Evolutionary conservation across 2,113 vertebrate genomes (phyloP).

Genomic region (Phasianus colchicus): DNA sequence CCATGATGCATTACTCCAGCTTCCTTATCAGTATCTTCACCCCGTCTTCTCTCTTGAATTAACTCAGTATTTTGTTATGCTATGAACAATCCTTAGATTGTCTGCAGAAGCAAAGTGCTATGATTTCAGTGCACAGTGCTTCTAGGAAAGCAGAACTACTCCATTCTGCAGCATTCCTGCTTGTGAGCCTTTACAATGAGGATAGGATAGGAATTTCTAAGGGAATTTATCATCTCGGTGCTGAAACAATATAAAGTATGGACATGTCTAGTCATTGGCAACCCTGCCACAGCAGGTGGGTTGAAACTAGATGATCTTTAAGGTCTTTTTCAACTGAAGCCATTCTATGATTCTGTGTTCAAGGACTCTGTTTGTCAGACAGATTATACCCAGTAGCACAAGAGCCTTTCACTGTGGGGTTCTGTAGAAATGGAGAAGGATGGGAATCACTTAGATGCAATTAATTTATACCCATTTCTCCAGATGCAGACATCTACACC

Average conservation of each 20-base stretch:
- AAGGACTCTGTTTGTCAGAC: not conserved
- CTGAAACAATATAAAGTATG: not conserved
- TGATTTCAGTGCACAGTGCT: not conserved
- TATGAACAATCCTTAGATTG: not conserved
- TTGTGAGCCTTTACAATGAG: accelerated
- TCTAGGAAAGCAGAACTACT: not conserved
- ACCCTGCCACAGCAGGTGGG: too few relatives aligned
- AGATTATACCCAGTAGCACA: not conserved
- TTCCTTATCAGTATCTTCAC: not conserved
- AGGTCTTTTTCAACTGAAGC: too few relatives aligned
- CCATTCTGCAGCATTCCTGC: not conserved
- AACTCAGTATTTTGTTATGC: not conserved
- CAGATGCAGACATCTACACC: not conserved
- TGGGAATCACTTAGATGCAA: not conserved
- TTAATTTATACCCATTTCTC: not conserved
- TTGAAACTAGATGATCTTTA: too few relatives aligned
- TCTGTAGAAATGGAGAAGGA: not conserved
- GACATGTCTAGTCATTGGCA: too few relatives aligned
- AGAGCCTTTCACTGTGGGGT: not conserved
- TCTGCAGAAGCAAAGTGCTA: not conserved
- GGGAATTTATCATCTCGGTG: not conserved
- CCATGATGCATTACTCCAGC: not conserved
- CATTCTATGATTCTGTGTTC: too few relatives aligned
- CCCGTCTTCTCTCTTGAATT: not conserved
- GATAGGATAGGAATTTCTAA: not conserved